Conservation (phyloP, 2,113 vertebrate genomes). For the Pseudonaja textilis region DNA sequence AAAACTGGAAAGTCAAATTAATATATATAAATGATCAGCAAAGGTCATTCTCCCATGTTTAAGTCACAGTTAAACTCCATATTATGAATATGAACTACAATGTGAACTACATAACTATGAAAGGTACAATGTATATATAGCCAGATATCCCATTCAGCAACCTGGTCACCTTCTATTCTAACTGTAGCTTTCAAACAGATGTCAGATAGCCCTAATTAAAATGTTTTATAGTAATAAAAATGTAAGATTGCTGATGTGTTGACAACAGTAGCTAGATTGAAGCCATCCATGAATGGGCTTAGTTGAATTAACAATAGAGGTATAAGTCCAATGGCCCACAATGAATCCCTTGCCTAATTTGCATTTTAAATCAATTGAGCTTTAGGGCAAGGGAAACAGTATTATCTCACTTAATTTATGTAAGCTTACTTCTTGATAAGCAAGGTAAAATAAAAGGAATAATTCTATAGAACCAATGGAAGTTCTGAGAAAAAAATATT, state of each 20-base stretch:
- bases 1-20: not conserved
- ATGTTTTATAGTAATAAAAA: not conserved
- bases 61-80: no score
- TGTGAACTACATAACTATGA: not conserved
- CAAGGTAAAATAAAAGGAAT: not conserved
- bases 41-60: not conserved
- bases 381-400: not conserved
- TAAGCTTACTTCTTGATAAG: not conserved
- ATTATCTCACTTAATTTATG: not conserved
- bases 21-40: not conserved
- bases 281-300: not conserved
- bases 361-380: not conserved
- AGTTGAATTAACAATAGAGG: not conserved
- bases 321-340: not conserved
- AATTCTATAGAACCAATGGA: not conserved
- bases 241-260: not conserved
- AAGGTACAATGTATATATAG: not conserved
- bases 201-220: not conserved
- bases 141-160: not conserved
- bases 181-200: not conserved
- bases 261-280: not conserved
- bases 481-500: not conserved
- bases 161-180: not conserved
- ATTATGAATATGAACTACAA: no score
- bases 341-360: not conserved